phyloP scores from a whole-genome alignment of 2,113 vertebrate species.

The Hyaena hyaena region DNA sequence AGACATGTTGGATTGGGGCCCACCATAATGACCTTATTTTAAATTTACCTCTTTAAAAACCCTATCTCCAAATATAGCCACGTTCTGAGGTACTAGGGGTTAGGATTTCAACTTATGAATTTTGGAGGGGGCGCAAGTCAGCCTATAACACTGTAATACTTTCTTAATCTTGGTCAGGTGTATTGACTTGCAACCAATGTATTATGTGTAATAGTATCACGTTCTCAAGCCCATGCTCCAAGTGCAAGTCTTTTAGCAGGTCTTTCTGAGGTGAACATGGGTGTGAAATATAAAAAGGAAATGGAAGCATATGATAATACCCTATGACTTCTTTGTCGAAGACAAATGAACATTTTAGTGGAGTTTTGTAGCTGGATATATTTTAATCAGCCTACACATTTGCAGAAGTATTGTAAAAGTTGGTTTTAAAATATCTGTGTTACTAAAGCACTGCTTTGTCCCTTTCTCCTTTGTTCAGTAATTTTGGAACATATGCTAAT shows the following conservation, averaged over 20 bases:
- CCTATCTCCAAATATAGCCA: background rate
- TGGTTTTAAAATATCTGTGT: conserved; percentile 47
- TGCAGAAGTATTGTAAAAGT: conserved; percentile 57
- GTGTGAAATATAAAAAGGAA: conserved; percentile 13
- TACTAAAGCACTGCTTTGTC: conserved; percentile 55
- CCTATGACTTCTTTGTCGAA: conserved; percentile 29
- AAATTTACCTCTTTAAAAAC: background rate
- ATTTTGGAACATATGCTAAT: conserved; percentile 62
- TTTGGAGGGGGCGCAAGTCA: background rate
- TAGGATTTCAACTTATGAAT: background rate
- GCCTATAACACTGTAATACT: background rate
- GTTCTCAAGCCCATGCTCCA: background rate
- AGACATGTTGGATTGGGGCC: background rate
- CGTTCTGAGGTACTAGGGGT: background rate
- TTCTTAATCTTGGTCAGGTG: background rate
- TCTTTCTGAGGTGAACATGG: background rate
- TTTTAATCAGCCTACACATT: conserved; percentile 54
- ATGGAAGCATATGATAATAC: background rate
- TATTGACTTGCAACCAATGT: background rate
- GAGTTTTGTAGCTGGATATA: conserved; percentile 39
- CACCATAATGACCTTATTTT: background rate
- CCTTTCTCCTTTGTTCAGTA: conserved; percentile 67
- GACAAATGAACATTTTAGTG: conserved; percentile 13
- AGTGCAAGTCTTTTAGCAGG: background rate
- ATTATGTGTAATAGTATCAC: background rate